phyloP scores from a whole-genome alignment of 23 tunicate genomes.

The Ciona savignyi region DNA sequence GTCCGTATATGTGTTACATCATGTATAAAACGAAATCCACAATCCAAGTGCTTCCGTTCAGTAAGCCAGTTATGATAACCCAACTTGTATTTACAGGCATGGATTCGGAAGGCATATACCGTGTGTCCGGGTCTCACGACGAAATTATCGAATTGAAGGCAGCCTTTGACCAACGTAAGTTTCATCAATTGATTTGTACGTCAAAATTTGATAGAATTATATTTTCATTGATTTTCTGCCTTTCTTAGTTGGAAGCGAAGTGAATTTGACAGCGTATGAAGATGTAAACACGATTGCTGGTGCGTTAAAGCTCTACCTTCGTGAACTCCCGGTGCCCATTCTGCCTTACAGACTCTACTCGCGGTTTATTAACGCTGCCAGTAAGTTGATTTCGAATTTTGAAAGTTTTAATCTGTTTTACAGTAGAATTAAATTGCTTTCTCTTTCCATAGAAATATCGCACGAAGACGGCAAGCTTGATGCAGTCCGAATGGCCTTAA shows the following conservation, averaged over 20 bases:
- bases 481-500: conserved; percentile 55
- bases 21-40: no score
- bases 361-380: conserved; percentile 86
- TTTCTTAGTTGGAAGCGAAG: conserved; percentile 50
- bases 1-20: no score
- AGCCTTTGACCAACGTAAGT: conserved; percentile 76
- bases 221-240: no score
- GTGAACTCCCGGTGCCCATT: conserved; percentile 81
- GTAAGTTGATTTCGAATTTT: conserved; percentile 38
- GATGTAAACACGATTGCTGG: conserved; percentile 89
- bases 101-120: conserved; percentile 70
- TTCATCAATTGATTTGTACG: not conserved
- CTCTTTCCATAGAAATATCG: conserved; percentile 47
- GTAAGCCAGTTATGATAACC: no score
- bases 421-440: no score
- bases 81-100: conserved; percentile 65
- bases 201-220: not conserved
- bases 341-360: conserved; percentile 68
- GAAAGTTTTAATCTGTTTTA: not conserved
- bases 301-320: conserved; percentile 63
- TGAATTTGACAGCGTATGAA: conserved; percentile 22
- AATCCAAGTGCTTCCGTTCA: no score
- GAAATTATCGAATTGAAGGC: conserved; percentile 54
- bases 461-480: conserved; percentile 50
- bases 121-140: conserved; percentile 69